These are phyloP conservation scores for Nothura maculosa DNA, from an alignment of 2,797 vertebrate species.

Conservation along the genomic window DNA sequence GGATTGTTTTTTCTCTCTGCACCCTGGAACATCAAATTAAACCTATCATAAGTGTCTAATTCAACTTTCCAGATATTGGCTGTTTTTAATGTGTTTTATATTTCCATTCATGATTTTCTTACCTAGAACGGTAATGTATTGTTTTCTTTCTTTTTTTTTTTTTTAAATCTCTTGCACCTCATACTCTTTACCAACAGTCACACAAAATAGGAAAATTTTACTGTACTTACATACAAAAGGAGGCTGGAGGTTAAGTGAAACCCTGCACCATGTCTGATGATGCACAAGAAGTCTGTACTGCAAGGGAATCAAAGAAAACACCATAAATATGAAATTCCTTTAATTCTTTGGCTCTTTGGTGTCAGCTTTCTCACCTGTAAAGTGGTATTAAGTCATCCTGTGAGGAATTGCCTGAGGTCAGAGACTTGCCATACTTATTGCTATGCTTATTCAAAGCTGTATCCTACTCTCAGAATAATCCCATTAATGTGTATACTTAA, in stretches of 20 bases:
- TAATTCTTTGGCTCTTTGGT: constrained; percentile 24
- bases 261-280: neutral
- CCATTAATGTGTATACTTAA: constrained; percentile 18
- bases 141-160: neutral
- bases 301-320: constrained; percentile 27
- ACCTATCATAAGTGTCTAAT: neutral
- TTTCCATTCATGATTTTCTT: neutral
- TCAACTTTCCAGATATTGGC: neutral
- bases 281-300: neutral
- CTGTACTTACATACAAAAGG: neutral
- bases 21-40: neutral
- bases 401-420: constrained; percentile 22
- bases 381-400: constrained; percentile 48
- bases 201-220: neutral
- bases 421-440: neutral
- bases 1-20: neutral
- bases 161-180: neutral
- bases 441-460: constrained; percentile 30
- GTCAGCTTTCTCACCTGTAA: constrained; percentile 44
- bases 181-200: neutral
- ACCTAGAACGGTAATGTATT: neutral
- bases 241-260: neutral
- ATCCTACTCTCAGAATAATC: constrained; percentile 42
- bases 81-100: neutral
- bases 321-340: constrained; percentile 19